These are phyloP conservation scores for Sitophilus oryzae DNA, from an alignment of 1,140 invertebrate genomes.

Conservation along the genomic window DNA sequence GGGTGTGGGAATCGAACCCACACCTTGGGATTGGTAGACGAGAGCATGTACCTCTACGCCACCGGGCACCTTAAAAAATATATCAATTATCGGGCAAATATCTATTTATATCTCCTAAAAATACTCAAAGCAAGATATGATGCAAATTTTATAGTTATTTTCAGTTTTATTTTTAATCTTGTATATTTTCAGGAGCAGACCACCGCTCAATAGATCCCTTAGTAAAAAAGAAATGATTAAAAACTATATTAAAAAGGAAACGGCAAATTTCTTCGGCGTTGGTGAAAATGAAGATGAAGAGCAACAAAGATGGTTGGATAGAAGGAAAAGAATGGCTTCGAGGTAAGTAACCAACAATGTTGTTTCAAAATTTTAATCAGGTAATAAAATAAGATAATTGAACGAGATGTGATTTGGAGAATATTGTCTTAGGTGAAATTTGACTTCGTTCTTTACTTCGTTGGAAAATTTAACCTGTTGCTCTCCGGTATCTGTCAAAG, in stretches of 20 bases:
- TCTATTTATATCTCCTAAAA: background rate
- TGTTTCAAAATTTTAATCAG: no score
- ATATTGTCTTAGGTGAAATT: no score
- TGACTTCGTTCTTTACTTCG: no score
- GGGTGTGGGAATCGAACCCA: no score
- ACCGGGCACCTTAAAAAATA: conserved; percentile 26
- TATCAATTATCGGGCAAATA: background rate
- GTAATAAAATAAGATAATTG: no score
- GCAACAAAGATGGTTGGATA: conserved; percentile 65
- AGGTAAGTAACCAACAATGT: no score
- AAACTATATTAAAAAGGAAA: conserved; percentile 67
- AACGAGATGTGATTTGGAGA: no score
- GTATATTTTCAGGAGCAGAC: conserved; percentile 35
- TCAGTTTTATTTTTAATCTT: background rate
- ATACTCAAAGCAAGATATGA: no score
- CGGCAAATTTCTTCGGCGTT: conserved; percentile 73
- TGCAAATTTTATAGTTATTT: background rate
- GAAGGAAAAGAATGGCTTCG: conserved; percentile 65
- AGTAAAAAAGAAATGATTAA: conserved; percentile 46
- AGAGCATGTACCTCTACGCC: conserved; percentile 33
- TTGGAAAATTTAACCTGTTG: no score
- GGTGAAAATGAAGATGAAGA: conserved; percentile 65
- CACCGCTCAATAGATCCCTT: conserved; percentile 38
- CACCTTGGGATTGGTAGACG: no score
- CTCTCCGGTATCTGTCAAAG: no score